Evolutionary conservation across 2,113 vertebrate species (phyloP).

Genomic region (Oxygymnocypris stewartii): DNA sequence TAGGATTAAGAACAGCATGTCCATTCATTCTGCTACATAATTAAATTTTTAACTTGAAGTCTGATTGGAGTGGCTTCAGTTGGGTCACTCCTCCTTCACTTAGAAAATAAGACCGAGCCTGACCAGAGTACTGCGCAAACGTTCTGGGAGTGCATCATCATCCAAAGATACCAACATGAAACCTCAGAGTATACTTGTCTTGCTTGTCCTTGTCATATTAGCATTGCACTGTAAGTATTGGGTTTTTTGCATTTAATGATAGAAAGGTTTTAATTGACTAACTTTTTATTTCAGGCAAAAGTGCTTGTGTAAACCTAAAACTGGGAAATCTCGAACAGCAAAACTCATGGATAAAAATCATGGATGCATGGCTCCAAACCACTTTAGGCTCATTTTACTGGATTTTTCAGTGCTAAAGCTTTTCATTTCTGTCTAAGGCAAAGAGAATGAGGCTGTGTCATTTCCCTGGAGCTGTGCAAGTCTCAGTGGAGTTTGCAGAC

Average conservation of each 20-base stretch:
- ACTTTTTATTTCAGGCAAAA: background rate
- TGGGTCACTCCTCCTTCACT: constrained; percentile 64
- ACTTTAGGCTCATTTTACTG: background rate
- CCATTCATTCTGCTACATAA: constrained; percentile 53
- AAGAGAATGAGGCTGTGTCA: constrained; percentile 67
- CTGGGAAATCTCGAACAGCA: background rate
- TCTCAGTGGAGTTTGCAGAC: constrained; percentile 72
- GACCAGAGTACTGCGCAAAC: constrained; percentile 54
- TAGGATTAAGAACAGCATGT: constrained; percentile 65
- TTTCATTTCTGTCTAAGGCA: constrained; percentile 58
- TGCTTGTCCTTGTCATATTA: constrained; percentile 65
- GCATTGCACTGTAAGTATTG: constrained; percentile 67
- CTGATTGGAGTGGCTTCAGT: constrained; percentile 59
- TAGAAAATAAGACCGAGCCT: constrained; percentile 23
- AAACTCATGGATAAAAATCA: background rate
- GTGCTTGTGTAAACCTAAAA: background rate
- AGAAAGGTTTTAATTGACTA: no score
- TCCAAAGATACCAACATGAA: constrained; percentile 63
- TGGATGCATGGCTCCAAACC: background rate
- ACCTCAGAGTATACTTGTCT: constrained; percentile 54
- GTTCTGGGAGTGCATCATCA: constrained; percentile 15
- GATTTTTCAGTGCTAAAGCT: constrained; percentile 20
- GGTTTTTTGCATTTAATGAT: constrained; percentile 22
- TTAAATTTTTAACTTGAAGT: constrained; percentile 56
- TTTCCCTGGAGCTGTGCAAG: constrained; percentile 73